phyloP scores from a whole-genome alignment of 2,113 vertebrate species.

The Canis aureus region DNA sequence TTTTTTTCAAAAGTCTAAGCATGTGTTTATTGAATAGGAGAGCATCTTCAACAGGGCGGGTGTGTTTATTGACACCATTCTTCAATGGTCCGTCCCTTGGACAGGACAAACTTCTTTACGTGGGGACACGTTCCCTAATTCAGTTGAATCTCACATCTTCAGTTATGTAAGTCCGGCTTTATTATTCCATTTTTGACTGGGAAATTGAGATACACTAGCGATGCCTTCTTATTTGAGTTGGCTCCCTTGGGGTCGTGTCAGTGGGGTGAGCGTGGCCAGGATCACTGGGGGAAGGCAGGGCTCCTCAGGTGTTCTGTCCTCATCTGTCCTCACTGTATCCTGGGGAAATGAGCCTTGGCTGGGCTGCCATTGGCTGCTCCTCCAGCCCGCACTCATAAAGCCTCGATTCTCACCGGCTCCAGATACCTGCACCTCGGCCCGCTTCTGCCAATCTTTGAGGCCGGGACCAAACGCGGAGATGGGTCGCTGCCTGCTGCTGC shows the following conservation, averaged over 20 bases:
- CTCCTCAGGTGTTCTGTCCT: background rate
- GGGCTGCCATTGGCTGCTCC: background rate
- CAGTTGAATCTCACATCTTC: background rate
- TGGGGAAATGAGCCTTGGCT: background rate
- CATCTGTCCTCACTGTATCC: background rate
- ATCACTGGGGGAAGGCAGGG: background rate
- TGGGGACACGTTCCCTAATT: background rate
- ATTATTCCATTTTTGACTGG: background rate
- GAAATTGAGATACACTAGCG: background rate
- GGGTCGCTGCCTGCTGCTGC: background rate
- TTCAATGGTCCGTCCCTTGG: background rate
- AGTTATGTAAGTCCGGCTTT: background rate
- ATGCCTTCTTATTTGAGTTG: background rate
- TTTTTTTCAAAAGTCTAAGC: background rate
- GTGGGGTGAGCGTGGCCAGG: background rate
- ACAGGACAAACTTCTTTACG: background rate
- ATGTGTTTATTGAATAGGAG: background rate
- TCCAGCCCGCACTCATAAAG: background rate
- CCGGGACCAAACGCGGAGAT: background rate
- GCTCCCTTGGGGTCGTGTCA: background rate
- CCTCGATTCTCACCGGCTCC: too few species aligned
- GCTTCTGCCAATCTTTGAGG: too few species aligned
- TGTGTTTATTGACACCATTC: background rate
- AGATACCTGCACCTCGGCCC: accelerated
- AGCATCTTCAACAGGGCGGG: background rate